These are phyloP conservation scores for Melitaea cinxia DNA, from an alignment of 1,140 invertebrate genomes.

Conservation along the genomic window DNA sequence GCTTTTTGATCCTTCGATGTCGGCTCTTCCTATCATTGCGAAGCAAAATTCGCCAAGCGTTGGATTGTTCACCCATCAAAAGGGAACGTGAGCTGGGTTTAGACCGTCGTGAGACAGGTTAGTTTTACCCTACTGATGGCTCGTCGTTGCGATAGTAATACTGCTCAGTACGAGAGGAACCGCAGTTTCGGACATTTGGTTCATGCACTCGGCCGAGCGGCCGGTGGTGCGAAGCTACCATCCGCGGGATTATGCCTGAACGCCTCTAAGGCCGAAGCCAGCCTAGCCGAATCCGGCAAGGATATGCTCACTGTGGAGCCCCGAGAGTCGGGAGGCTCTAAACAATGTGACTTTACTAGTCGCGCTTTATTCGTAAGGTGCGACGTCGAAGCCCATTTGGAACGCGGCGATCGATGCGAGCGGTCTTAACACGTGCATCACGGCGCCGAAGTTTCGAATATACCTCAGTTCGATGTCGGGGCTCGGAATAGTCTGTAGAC, in stretches of 20 bases:
- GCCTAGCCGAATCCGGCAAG: too few relatives aligned
- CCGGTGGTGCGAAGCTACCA: conserved; percentile 90
- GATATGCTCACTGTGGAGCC: too few relatives aligned
- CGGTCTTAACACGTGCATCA: conserved; percentile 73
- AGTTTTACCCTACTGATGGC: conserved; percentile 85
- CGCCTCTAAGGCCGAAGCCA: conserved; percentile 90
- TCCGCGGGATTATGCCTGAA: conserved; percentile 92
- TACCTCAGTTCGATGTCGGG: conserved; percentile 81
- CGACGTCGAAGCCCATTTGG: conserved; percentile 91
- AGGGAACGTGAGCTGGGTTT: conserved; percentile 90
- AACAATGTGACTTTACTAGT: too few relatives aligned
- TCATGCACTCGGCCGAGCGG: conserved; percentile 85
- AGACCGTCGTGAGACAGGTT: conserved; percentile 91
- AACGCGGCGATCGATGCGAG: conserved; percentile 78
- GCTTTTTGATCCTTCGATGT: conserved; percentile 93
- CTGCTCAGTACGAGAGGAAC: conserved; percentile 85
- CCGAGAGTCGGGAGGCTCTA: too few relatives aligned
- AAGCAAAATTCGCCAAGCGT: conserved; percentile 92
- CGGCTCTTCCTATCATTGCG: conserved; percentile 94
- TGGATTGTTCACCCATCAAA: conserved; percentile 91
- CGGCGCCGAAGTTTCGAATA: conserved; percentile 59
- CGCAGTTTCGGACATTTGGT: conserved; percentile 88
- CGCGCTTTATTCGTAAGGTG: conserved; percentile 88
- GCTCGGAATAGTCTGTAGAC: conserved; percentile 80
- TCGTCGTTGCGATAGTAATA: conserved; percentile 82